Evolutionary conservation across 2,113 vertebrate genomes (phyloP).

Genomic region (Tenebrosternarchus preto): DNA sequence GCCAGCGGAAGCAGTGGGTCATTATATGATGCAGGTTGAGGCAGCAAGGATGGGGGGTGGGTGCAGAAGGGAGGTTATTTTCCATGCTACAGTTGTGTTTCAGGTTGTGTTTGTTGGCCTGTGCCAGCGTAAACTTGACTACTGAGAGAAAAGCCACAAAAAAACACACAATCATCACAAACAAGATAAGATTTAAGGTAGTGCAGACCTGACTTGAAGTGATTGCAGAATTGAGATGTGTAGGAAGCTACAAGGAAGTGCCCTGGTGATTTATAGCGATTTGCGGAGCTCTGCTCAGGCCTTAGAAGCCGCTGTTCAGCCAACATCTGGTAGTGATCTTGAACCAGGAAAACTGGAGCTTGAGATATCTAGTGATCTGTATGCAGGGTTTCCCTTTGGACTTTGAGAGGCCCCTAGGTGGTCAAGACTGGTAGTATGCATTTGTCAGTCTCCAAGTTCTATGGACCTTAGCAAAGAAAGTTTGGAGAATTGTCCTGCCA

Average conservation of each 20-base stretch:
- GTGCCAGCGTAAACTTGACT: constrained; percentile 37
- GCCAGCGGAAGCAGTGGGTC: constrained; percentile 27
- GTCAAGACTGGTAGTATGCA: constrained; percentile 19
- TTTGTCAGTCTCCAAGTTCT: neutral
- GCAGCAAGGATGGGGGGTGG: neutral
- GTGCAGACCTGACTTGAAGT: constrained; percentile 59
- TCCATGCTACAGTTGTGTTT: constrained; percentile 13
- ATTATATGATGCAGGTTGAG: constrained; percentile 14
- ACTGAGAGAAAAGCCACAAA: constrained; percentile 9
- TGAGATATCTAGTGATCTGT: constrained; percentile 55
- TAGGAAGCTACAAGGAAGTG: constrained; percentile 54
- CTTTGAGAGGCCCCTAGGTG: constrained; percentile 42
- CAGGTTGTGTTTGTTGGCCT: constrained; percentile 30
- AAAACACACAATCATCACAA: constrained; percentile 20
- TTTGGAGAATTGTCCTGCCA: neutral
- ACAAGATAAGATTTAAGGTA: constrained; percentile 55
- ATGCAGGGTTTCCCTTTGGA: constrained; percentile 41
- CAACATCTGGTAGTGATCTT: constrained; percentile 85
- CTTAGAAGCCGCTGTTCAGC: constrained; percentile 67
- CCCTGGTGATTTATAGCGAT: constrained; percentile 75
- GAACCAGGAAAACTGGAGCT: constrained; percentile 62
- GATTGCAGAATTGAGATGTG: constrained; percentile 53
- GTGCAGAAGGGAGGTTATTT: constrained; percentile 28
- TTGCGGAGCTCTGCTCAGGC: constrained; percentile 58
- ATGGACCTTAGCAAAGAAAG: neutral